These are phyloP conservation scores for Platyura marginata DNA, from an alignment of 1,140 invertebrate species.

Conservation along the genomic window DNA sequence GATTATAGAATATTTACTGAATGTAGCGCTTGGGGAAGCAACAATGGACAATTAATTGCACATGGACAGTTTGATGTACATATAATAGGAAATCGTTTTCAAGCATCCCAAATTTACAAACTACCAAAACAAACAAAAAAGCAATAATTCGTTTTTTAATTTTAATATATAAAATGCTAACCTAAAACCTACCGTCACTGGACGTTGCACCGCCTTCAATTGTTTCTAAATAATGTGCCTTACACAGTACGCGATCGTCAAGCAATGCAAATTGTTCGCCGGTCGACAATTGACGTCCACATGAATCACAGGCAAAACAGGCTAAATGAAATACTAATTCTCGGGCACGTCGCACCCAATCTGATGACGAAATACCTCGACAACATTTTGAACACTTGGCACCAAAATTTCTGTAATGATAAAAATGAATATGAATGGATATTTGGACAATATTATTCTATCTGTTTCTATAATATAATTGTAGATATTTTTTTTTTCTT, in stretches of 20 bases:
- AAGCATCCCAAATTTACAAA: no score
- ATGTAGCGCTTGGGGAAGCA: no score
- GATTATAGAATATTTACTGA: no score
- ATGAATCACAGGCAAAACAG: conserved; percentile 95
- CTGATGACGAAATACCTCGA: conserved; percentile 75
- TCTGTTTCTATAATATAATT: no score
- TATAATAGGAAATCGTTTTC: no score
- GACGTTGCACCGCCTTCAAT: conserved; percentile 78
- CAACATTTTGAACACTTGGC: conserved; percentile 92
- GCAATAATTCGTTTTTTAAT: no score
- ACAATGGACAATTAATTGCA: no score
- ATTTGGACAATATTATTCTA: neutral
- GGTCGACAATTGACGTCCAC: conserved; percentile 88
- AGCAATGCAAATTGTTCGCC: conserved; percentile 95
- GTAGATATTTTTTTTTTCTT: no score
- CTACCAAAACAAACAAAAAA: no score
- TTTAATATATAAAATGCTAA: no score
- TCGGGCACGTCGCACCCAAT: conserved; percentile 90
- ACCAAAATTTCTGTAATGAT: conserved; percentile 66
- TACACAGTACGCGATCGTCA: conserved; percentile 83
- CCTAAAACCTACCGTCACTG: conserved; percentile 48
- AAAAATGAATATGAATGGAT: conserved; percentile 7
- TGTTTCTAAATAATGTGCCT: conserved; percentile 88
- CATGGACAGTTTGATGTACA: no score
- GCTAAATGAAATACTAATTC: conserved; percentile 94